Percentiles rank a stretch among this genome's conserved stretches.
Conservation (phyloP, 1,140 invertebrate species). For the Ceratitis capitata region DNA sequence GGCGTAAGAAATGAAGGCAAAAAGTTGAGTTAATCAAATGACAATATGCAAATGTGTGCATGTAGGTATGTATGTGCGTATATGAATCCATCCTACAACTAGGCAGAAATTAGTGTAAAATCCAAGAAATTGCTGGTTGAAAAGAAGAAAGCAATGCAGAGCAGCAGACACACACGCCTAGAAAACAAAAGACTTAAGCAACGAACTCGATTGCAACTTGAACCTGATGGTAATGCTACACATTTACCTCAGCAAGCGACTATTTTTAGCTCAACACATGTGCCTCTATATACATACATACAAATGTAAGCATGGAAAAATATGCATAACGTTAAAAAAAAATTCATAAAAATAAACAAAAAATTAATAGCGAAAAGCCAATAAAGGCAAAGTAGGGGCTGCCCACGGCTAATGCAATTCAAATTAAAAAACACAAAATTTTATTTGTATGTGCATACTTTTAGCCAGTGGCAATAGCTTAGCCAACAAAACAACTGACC, state of each 20-base stretch:
- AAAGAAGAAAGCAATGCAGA: conserved; percentile 2
- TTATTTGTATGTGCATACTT: not conserved
- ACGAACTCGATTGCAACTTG: conserved; percentile 32
- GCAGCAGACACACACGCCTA: not conserved
- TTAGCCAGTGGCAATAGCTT: not conserved
- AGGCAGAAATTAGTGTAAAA: too few species aligned
- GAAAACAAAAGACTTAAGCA: conserved; percentile 54
- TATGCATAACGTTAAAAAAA: too few species aligned
- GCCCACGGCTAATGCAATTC: not conserved
- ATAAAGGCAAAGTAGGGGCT: too few species aligned
- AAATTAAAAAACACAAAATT: not conserved
- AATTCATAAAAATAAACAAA: conserved; percentile 21
- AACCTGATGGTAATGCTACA: conserved; percentile 46
- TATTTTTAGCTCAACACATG: conserved; percentile 36
- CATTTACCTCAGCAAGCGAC: conserved; percentile 5
- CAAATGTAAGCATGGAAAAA: not conserved
- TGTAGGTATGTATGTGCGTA: not conserved
- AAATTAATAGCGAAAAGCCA: not conserved
- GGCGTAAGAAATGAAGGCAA: not conserved
- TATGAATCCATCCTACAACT: too few species aligned
- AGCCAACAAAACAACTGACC: conserved; percentile 8
- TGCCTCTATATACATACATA: not conserved
- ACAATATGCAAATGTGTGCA: not conserved
- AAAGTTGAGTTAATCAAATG: conserved; percentile 5
- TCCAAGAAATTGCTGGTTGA: not conserved